These are phyloP conservation scores for Scaptomyza caliginosa DNA, from an alignment of 2,888 invertebrate genomes.

Conservation along the genomic window DNA sequence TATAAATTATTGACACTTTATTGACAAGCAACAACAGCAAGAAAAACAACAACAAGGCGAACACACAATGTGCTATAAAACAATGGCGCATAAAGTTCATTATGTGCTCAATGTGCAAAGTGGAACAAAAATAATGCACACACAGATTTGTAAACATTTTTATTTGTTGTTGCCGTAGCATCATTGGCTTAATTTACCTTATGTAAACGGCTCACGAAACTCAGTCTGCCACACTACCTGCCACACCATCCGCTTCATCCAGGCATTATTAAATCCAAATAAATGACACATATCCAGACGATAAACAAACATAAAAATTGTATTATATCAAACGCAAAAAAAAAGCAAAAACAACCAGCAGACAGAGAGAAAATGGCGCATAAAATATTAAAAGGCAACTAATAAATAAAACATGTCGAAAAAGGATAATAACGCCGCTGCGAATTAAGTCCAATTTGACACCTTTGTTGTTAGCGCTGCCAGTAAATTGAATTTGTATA, in stretches of 20 bases:
- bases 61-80: constrained; percentile 52
- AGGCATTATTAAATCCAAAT: constrained; percentile 18
- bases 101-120: constrained; percentile 60
- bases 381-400: constrained; percentile 65
- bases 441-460: constrained; percentile 73
- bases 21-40: constrained; percentile 59
- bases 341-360: constrained; percentile 3
- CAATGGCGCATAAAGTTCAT: constrained; percentile 65
- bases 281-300: constrained; percentile 32
- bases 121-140: constrained; percentile 45
- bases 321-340: constrained; percentile 13
- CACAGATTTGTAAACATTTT: constrained; percentile 13
- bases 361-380: constrained; percentile 26
- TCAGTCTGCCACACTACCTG: too few relatives aligned
- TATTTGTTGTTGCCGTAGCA: constrained; percentile 7
- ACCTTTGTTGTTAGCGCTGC: constrained; percentile 60
- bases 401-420: constrained; percentile 68
- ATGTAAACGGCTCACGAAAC: constrained; percentile 12
- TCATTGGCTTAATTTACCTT: constrained; percentile 41
- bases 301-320: constrained; percentile 25
- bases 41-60: constrained; percentile 15
- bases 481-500: constrained; percentile 42
- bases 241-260: too few relatives aligned
- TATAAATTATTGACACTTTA: constrained; percentile 80
- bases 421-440: constrained; percentile 31